Evolutionary conservation across 2,888 invertebrate genomes (phyloP), one percentile per base, ranked within the genome.

Genomic region (Marasmarcha lunaedactyla): DNA sequence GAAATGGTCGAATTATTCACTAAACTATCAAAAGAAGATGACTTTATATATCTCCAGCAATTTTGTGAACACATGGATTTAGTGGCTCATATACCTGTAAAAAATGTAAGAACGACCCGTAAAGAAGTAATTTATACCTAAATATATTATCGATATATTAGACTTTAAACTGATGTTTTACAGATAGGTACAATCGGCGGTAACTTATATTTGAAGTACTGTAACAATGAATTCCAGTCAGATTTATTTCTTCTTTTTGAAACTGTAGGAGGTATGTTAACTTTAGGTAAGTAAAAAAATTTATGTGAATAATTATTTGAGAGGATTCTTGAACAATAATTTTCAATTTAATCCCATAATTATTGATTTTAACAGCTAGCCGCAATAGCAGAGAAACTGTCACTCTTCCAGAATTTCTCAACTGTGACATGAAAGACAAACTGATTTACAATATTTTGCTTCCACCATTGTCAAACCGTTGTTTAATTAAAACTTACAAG

Each of bases 51-150:
- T 59, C 66, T 89, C 38, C 63, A 67, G 33, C 71, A 74, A 38
- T 58, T 91, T 42, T 81, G 84, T n/a, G 71, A 86, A 33, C 91
- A 91, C 50, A 68, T 91, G 37, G 85, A 86, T 52, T 59, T 88
- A 35, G 85, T 92, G 9, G 34, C 34, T 14, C 34, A 34, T 34
- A 34, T 34, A 34, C 34, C 34, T 14, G 34, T 34, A 7, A 77
- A 91, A 65, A 91, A 91, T 70, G 90, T 90, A 64, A 77, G 86
- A n/a, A n/a, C n/a, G n/a, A n/a, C n/a, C n/a, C n/a, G n/a, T n/a
- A n/a, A n/a, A n/a, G n/a, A n/a, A n/a, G n/a, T n/a, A n/a, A n/a
- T n/a, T n/a, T n/a, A n/a, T n/a, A n/a, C n/a, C n/a, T n/a, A n/a
- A n/a, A n/a, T n/a, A n/a, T n/a, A n/a, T n/a, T n/a, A n/a, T n/a